These are phyloP conservation scores for Tachysurus fulvidraco DNA, from an alignment of 2,113 vertebrate genomes.

Conservation along the genomic window DNA sequence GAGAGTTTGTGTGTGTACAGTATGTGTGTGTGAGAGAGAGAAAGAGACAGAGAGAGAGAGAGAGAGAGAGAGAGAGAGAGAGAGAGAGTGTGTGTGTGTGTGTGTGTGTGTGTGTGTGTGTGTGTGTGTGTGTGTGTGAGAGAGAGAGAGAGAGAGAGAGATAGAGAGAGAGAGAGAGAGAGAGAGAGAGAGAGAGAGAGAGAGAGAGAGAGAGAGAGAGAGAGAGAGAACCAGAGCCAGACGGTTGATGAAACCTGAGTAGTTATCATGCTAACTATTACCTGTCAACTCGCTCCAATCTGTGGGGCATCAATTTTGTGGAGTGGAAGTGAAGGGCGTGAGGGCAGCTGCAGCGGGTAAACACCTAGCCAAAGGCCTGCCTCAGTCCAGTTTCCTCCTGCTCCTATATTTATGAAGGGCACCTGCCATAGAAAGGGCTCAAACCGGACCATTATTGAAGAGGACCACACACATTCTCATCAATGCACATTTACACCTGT, in stretches of 20 bases:
- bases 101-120: background rate
- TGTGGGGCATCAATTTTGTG: constrained; percentile 60
- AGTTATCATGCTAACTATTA: constrained; percentile 65
- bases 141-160: too few relatives aligned
- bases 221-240: constrained; percentile 21
- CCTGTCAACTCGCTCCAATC: constrained; percentile 55
- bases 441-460: constrained; percentile 30
- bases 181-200: too few relatives aligned
- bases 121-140: background rate
- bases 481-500: constrained; percentile 12
- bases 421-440: constrained; percentile 1
- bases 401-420: constrained; percentile 53
- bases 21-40: background rate
- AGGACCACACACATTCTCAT: constrained; percentile 34
- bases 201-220: background rate
- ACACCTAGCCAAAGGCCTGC: constrained; percentile 74
- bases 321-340: constrained; percentile 92
- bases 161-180: too few relatives aligned
- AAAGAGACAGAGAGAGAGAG: background rate
- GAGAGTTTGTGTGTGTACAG: background rate
- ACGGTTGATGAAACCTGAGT: constrained; percentile 87
- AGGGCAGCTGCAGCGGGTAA: constrained; percentile 84
- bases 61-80: too few relatives aligned
- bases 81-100: background rate
- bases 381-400: constrained; percentile 11